A percentile compares a stretch with the other conserved stretches of the same genome.
Evolutionary conservation across 2,797 vertebrate genomes (phyloP).

Genomic region (Acanthurus tractus): DNA sequence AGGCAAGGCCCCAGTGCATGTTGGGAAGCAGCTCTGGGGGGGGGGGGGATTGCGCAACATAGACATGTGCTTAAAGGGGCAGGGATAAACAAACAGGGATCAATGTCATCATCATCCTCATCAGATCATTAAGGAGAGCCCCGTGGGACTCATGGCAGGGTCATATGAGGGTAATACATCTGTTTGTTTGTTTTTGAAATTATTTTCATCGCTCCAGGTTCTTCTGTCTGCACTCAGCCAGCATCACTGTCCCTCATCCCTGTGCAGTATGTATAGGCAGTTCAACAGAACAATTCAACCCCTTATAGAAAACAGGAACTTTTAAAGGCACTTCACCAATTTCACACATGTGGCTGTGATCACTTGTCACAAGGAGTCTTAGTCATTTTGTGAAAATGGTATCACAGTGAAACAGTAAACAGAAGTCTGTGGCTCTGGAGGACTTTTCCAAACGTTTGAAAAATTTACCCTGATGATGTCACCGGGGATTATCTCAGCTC

Average conservation of each 20-base stretch:
- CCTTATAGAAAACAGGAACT: neutral
- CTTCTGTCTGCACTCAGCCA: neutral
- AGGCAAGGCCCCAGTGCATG: conserved; percentile 69
- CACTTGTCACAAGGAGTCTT: accelerated
- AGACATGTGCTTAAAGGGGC: conserved; percentile 65
- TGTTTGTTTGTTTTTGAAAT: neutral
- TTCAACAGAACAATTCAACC: neutral
- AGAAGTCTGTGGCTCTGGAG: neutral
- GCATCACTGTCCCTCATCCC: neutral
- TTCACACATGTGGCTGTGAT: neutral
- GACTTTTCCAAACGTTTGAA: neutral
- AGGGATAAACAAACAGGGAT: conserved; percentile 70
- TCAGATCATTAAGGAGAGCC: conserved; percentile 50
- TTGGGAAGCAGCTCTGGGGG: conserved; percentile 66
- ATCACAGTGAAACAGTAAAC: neutral
- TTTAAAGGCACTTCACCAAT: neutral
- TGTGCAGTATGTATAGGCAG: neutral
- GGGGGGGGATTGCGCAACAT: conserved; percentile 65
- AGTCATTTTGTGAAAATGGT: neutral
- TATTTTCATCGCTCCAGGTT: neutral
- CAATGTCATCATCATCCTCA: conserved; percentile 60
- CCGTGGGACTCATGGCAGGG: conserved; percentile 28
- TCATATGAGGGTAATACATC: conserved; percentile 40
- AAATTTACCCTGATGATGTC: neutral
- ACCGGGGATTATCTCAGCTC: neutral